Evolutionary conservation across 1,140 invertebrate species (phyloP).

Genomic region (Schlechtendalia chinensis): DNA sequence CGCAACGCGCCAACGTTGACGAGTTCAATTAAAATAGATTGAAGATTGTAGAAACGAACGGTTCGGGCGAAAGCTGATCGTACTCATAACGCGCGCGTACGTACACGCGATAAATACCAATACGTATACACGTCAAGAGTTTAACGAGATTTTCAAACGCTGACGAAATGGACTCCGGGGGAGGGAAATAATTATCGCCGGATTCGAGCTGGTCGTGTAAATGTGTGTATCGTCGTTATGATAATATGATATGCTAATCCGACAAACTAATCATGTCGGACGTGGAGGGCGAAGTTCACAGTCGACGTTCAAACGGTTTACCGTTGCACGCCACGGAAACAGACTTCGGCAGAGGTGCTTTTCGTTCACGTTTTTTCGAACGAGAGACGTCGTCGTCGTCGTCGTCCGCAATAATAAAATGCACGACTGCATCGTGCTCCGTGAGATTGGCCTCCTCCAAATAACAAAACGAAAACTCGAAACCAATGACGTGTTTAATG

Average conservation of each 20-base stretch:
- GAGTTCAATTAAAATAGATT: conserved; percentile 41
- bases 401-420: too few relatives aligned
- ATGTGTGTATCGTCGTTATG: neutral
- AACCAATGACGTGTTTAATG: too few relatives aligned
- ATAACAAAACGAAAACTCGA: too few relatives aligned
- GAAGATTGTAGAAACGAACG: conserved; percentile 14
- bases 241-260: neutral
- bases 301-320: neutral
- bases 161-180: neutral
- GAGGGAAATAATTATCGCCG: neutral
- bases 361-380: too few relatives aligned
- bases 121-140: neutral
- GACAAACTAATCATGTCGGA: conserved; percentile 12
- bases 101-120: neutral
- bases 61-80: conserved; percentile 38
- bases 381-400: too few relatives aligned
- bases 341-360: too few relatives aligned
- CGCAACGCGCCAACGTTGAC: neutral
- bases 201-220: neutral
- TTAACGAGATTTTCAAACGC: conserved; percentile 21
- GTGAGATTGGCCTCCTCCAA: too few relatives aligned
- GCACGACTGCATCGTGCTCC: too few relatives aligned
- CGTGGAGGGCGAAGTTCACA: conserved; percentile 1
- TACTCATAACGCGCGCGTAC: neutral
- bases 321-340: too few relatives aligned